phyloP scores from a whole-genome alignment of 2,113 vertebrate species.

The Gymnarchus niloticus region DNA sequence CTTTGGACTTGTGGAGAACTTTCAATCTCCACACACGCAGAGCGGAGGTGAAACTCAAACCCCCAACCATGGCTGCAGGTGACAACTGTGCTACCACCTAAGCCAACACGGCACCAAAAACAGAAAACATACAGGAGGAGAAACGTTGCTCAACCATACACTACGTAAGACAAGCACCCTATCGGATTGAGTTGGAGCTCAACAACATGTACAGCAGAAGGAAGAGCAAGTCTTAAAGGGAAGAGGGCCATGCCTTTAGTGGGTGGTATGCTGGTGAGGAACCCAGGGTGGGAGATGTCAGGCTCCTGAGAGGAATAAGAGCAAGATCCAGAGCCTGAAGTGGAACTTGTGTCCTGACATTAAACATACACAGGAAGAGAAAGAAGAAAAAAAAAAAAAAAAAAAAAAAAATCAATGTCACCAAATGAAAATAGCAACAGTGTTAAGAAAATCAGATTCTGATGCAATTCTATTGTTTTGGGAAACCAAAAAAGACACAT shows the following conservation, averaged over 20 bases:
- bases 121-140: not conserved
- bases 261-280: conserved; percentile 45
- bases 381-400: not conserved
- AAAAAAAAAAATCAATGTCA: not conserved
- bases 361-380: conserved; percentile 13
- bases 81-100: not conserved
- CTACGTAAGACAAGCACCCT: too few relatives aligned
- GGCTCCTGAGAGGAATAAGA: conserved; percentile 61
- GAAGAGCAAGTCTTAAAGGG: not conserved
- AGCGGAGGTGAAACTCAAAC: not conserved
- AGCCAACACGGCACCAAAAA: not conserved
- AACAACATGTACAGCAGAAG: not conserved
- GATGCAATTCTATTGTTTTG: too few relatives aligned
- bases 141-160: not conserved
- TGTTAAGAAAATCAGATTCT: not conserved
- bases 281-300: conserved; percentile 56
- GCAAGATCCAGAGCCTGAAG: conserved; percentile 45
- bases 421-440: not conserved
- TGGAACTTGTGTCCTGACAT: conserved; percentile 43
- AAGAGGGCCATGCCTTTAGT: conserved; percentile 40
- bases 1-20: not conserved
- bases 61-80: not conserved
- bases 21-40: not conserved
- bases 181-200: too few relatives aligned
- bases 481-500: not conserved